These are phyloP conservation scores for Pteronotus mesoamericanus DNA, from an alignment of 2,797 vertebrate species.

Conservation along the genomic window DNA sequence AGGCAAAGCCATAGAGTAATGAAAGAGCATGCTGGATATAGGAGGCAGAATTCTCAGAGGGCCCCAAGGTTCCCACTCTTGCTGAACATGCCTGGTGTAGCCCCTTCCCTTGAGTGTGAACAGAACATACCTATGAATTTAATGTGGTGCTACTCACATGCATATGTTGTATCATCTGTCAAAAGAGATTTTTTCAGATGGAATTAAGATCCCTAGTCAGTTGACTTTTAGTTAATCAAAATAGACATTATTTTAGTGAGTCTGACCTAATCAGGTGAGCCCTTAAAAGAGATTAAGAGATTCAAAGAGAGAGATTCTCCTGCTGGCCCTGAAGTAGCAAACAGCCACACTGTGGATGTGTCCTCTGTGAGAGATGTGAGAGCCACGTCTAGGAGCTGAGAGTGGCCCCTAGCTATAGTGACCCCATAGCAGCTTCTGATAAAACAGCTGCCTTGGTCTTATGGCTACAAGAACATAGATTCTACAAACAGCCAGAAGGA, in stretches of 20 bases:
- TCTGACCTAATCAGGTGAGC: neutral
- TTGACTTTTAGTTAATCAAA: neutral
- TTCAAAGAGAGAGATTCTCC: neutral
- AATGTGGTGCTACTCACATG: neutral
- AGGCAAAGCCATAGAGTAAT: neutral
- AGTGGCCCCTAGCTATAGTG: neutral
- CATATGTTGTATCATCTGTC: neutral
- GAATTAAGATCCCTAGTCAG: neutral
- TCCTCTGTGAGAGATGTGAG: neutral
- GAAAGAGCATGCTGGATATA: neutral
- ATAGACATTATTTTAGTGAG: neutral
- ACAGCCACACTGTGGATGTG: neutral
- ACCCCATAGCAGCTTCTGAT: neutral
- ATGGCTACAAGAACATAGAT: neutral
- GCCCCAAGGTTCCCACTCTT: neutral
- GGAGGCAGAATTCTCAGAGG: neutral
- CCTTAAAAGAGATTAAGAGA: neutral
- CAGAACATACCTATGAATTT: neutral
- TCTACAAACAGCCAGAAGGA: neutral
- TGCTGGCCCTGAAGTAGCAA: neutral
- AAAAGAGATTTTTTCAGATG: neutral
- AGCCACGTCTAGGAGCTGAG: neutral
- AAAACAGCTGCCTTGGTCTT: neutral
- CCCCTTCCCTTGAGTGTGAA: neutral
- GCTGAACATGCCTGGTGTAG: neutral